Base-by-base conservation (phyloP, 2,888 invertebrate genomes). In the Drosophila fungiperda region DNA sequence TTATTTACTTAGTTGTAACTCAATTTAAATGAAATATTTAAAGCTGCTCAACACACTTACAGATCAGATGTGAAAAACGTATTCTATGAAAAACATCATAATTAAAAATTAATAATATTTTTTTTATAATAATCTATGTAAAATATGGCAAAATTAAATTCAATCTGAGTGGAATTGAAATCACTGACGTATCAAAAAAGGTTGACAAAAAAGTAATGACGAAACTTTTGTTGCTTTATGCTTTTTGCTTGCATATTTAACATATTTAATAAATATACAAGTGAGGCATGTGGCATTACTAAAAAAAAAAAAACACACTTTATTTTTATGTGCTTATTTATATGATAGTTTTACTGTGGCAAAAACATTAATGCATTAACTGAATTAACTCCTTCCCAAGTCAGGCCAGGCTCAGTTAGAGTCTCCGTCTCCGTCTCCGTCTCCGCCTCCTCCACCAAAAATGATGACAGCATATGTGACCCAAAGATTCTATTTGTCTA, bases 401-500 rank as follows among this genome's bases (percentile, higher is more conserved):
- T 17, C 23, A 15, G 1, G 9, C 2, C 20, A 20, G 33, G 8
- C 17, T 17, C 17, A 17, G 26, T 17, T 5, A 6, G 9, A 15
- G 17, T 20, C 12, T n/a, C 9, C 60, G 8, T n/a, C 15, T 1
- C 35, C 20, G 5, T 20, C 23, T 23, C 23, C 23, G 23, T 23
- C 23, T 23, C 23, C 23, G 23, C 23, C 23, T 23, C 23, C 23
- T 23, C 23, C 23, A 26, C 23, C 9, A 49, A 49, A 11, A 50
- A 23, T 15, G 72, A 62, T 55, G 72, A 72, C 36, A 71, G 55
- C 70, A 70, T 72, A 58, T 71, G 80, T 61, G 80, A 71, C 67
- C 63, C 71, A 62, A 58, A 76, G 57, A 67, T 72, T 71, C 54
- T 79, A 73, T 80, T 69, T 85, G 76, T 78, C 68, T 76, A 52